Percentiles rank a stretch among this genome's conserved stretches.
phyloP scores from a whole-genome alignment of 35 echinoderm and acorn worm species.

The Lytechinus pictus region DNA sequence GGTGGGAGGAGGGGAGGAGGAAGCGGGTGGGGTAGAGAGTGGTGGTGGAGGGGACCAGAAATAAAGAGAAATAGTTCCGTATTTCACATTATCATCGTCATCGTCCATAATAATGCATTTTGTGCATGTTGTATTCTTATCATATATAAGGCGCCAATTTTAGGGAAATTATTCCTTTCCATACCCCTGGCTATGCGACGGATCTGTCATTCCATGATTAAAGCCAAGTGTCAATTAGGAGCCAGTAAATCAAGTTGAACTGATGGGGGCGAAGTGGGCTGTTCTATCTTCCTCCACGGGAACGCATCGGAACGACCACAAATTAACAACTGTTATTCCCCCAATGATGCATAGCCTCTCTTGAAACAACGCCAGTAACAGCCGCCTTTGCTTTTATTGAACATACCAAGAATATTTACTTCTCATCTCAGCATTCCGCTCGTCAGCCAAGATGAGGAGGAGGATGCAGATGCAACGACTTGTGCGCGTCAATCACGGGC shows the following conservation, averaged over 20 bases:
- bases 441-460: not conserved
- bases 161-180: too few species aligned
- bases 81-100: too few species aligned
- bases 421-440: not conserved
- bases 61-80: too few species aligned
- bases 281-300: not conserved
- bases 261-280: not conserved
- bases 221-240: not conserved
- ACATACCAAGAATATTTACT: conserved; percentile 5
- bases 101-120: too few species aligned
- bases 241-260: not conserved
- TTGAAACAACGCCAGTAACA: not conserved
- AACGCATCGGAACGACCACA: not conserved
- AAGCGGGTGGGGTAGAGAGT: not conserved
- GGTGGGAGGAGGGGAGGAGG: too few species aligned
- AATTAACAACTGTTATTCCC: not conserved
- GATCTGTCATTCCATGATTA: not conserved
- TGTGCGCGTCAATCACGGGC: not conserved
- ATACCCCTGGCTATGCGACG: too few species aligned
- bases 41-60: not conserved
- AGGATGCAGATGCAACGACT: not conserved
- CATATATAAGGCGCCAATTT: too few species aligned
- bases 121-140: too few species aligned
- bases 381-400: not conserved
- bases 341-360: not conserved